Base-by-base conservation (phyloP, 2,888 invertebrate species). In the Melanophora roralis region DNA sequence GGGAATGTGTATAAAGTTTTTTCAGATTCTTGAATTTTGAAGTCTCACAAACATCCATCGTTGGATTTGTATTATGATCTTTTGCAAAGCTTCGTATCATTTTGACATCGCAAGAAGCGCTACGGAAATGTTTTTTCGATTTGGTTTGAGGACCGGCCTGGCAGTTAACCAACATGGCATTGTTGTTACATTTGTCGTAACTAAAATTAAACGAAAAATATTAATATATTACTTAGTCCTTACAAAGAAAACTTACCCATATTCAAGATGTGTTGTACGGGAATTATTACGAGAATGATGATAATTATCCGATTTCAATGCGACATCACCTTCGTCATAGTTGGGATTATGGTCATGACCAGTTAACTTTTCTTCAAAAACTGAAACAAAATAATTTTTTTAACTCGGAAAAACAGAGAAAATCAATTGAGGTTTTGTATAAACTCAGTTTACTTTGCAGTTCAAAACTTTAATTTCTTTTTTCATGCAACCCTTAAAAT, bases 281-380 rank as follows among this genome's bases (percentile, higher is more conserved):
- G 93, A 93, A 88, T 93, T 92, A 88, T 92, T 92, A 79, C 93
- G 91, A 36, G 92, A 90, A 84, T 93, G 93, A 1, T 89, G 84
- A 68, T 87, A 65, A 8, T 87, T 85, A 5, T 89, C 89, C 0
- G 88, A 86, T 40, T 89, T 86, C 51, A 89, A 84, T 11, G 89
- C 85, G 32, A 89, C 72, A 57, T 90, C 90, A 12, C 86, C 86
- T 65, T 85, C 85, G 36, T 85, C 85, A 55, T 84, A 84, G 72
- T 82, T 82, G 67, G 85, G 84, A 88, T 92, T 91, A 78, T 92
- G 91, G 14, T 87, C 87, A 14, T 91, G 89, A 5, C 83, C 83
- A 14, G 84, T 80, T 0, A 91, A 91, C 47, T 94, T 93, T 86
- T 95, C 95, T 86, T 95, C 95, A 87, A 95, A 95, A 72, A 95